Base-by-base conservation (phyloP, 2,113 vertebrate species). In the Melanerpes formicivorus region DNA sequence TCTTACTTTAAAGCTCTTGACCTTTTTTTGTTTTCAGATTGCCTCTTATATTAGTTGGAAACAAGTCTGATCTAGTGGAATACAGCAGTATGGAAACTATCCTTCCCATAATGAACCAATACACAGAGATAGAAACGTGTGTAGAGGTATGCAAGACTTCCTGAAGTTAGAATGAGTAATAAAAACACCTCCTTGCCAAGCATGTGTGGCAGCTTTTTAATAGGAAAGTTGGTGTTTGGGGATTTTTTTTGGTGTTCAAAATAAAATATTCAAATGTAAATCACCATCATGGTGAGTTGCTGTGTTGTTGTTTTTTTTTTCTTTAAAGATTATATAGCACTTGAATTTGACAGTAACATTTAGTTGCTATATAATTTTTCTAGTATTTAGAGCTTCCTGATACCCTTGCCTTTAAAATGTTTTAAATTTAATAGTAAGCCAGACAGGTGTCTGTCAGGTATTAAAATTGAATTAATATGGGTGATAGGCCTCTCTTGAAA, bases 31-130 rank as follows among this genome's bases (percentile, higher is more conserved):
- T 56, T 94, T 97, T 86, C 96, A 99, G 99, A 96, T 97, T 99
- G 54, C 99, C 99, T 58, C 95, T 99, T 92, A 99, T 99, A 97
- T 96, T 99, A 88, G 99, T 99, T 93, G 99, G 99, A 72, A 99
- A 99, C 97, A 99, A 99, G 93, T 99, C 99, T 8, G 99, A 99
- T 97, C 97, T 99, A 90, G 98, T 99, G 95, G 99, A 99, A 84
- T 99, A 99, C 90, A 99, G 99, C 97, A 99, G 99, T 95, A 99
- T 99, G 99, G 99, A 99, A 97, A 99, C 99, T 85, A 99, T 99
- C 93, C 98, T 99, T 87, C 99, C 99, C 84, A 99, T 99, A 94
- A 99, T 99, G 99, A 99, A 99, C 96, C 99, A 99, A 87, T 99
- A 99, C 84, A 99, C 99, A 88, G 99, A 99, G 90, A 99, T 99